phyloP scores from a whole-genome alignment of 23 tunicate species.

The Phallusia fumigata region DNA sequence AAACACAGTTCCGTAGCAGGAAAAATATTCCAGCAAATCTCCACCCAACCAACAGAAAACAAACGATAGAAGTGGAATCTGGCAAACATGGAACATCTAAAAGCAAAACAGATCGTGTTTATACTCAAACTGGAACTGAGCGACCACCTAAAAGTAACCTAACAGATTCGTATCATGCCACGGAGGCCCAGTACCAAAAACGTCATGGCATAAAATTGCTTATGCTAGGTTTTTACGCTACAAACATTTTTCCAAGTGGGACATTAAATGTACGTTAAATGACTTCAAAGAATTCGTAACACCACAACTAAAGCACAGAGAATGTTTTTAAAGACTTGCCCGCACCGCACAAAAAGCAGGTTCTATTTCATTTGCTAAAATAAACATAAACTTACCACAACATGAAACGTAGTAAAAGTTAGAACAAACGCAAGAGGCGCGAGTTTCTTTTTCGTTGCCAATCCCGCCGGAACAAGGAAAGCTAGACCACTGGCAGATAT shows the following conservation, averaged over 20 bases:
- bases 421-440: slow-evolving; percentile 47
- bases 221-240: too few relatives aligned
- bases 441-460: slow-evolving; percentile 52
- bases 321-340: too few relatives aligned
- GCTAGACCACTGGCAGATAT: slow-evolving; percentile 16
- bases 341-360: too few relatives aligned
- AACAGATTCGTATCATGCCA: too few relatives aligned
- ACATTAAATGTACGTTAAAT: too few relatives aligned
- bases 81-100: slow-evolving; percentile 56
- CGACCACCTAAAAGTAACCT: too few relatives aligned
- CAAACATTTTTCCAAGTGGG: not conserved
- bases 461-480: slow-evolving; percentile 31
- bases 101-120: not conserved
- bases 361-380: not conserved
- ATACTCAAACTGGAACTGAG: too few relatives aligned
- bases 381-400: slow-evolving; percentile 37
- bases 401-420: slow-evolving; percentile 33
- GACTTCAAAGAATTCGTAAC: too few relatives aligned
- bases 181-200: too few relatives aligned
- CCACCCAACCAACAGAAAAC: slow-evolving; percentile 58
- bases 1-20: slow-evolving; percentile 42
- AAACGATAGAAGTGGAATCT: slow-evolving; percentile 41
- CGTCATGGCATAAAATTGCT: too few relatives aligned
- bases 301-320: too few relatives aligned
- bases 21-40: slow-evolving; percentile 38